These are phyloP conservation scores for Triops cancriformis DNA, from an alignment of 1,140 invertebrate species.

Conservation along the genomic window DNA sequence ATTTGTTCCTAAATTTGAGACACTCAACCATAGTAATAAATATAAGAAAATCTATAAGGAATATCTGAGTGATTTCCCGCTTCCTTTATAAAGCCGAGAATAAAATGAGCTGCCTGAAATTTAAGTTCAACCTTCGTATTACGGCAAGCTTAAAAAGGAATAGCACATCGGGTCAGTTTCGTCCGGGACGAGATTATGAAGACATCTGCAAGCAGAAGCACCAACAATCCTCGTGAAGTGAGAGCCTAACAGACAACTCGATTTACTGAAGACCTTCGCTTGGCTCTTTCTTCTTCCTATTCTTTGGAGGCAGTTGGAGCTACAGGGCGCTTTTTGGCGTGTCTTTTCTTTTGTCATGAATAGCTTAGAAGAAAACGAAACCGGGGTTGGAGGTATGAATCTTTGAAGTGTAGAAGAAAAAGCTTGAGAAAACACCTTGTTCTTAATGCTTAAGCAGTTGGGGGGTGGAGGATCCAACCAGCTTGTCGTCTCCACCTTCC, in stretches of 20 bases:
- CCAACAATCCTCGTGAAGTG: neutral
- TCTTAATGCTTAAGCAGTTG: neutral
- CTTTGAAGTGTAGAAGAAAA: neutral
- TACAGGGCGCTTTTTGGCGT: neutral
- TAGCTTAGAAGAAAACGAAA: too few species aligned
- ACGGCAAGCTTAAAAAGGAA: too few species aligned
- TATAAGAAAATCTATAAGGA: too few species aligned
- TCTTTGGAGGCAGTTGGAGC: neutral
- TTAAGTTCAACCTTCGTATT: too few species aligned
- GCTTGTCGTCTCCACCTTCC: neutral
- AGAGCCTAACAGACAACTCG: neutral
- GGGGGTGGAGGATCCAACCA: neutral
- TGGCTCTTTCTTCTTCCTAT: neutral
- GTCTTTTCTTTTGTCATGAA: neutral
- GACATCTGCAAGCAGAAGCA: conserved; percentile 11
- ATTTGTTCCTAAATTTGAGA: too few species aligned
- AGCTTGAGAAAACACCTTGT: conserved; percentile 10
- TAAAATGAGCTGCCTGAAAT: too few species aligned
- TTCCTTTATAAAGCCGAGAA: too few species aligned
- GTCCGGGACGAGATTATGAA: neutral
- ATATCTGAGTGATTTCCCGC: too few species aligned
- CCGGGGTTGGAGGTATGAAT: too few species aligned
- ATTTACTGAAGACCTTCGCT: neutral
- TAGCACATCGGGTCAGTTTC: neutral
- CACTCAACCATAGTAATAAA: too few species aligned